These are phyloP conservation scores for Fulica atra DNA, from an alignment of 2,113 vertebrate genomes.

Conservation along the genomic window DNA sequence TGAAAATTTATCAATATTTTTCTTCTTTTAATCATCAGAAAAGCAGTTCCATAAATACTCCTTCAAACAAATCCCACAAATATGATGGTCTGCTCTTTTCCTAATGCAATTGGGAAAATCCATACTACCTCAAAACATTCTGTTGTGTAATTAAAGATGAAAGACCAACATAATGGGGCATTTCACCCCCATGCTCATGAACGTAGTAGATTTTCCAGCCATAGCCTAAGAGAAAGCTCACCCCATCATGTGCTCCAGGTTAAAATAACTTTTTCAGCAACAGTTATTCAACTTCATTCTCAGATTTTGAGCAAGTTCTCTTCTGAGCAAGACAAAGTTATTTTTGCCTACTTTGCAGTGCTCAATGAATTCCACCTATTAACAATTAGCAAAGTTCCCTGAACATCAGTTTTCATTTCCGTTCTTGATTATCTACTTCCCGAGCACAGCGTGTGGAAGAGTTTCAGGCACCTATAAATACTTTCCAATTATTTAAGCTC, in stretches of 20 bases:
- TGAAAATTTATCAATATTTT: background rate
- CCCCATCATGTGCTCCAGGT: background rate
- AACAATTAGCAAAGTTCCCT: background rate
- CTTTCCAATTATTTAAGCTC: background rate
- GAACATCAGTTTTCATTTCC: background rate
- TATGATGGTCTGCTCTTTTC: background rate
- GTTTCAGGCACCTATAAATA: background rate
- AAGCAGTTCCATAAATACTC: background rate
- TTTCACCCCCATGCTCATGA: background rate
- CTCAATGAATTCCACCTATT: background rate
- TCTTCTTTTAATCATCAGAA: background rate
- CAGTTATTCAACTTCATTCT: background rate
- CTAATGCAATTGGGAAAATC: background rate
- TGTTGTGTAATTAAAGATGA: background rate
- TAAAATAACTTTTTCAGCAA: background rate
- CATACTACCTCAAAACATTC: background rate
- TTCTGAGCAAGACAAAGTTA: background rate
- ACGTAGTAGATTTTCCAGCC: background rate
- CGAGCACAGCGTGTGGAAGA: background rate
- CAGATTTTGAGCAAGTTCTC: background rate
- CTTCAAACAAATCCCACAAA: background rate
- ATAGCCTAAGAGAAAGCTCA: background rate
- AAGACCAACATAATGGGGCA: background rate
- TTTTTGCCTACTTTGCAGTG: background rate
- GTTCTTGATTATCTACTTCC: background rate